These are phyloP conservation scores for Syngnathus typhle DNA, from an alignment of 2,113 vertebrate genomes.

Conservation along the genomic window DNA sequence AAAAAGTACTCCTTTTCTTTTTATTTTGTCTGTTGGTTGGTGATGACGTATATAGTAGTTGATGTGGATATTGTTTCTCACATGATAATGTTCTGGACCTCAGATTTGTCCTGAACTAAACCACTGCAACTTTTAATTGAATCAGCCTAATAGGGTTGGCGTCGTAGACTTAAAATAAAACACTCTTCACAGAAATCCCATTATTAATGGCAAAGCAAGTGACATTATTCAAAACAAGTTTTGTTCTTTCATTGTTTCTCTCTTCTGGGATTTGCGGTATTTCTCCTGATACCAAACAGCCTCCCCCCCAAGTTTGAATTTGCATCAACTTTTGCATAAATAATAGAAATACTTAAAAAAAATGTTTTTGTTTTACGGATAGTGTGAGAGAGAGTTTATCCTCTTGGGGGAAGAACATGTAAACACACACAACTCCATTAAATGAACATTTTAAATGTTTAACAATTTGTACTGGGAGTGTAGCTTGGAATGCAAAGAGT, in stretches of 20 bases:
- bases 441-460: background rate
- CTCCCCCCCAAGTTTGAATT: background rate
- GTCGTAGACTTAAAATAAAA: background rate
- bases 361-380: background rate
- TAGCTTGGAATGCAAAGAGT: no score
- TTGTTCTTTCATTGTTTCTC: background rate
- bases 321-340: background rate
- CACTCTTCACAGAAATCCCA: background rate
- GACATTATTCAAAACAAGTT: background rate
- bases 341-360: background rate
- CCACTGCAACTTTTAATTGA: background rate
- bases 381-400: background rate
- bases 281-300: background rate
- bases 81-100: background rate
- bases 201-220: background rate
- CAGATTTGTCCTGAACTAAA: background rate
- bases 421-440: background rate
- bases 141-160: background rate
- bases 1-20: background rate
- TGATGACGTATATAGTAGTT: background rate
- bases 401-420: background rate
- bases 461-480: background rate
- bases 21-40: background rate
- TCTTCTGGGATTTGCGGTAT: background rate
- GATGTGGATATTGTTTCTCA: background rate